Evolutionary conservation across 1,140 invertebrate species (phyloP), one percentile per base, ranked within the genome.

Genomic region (Drosophila oshimai): DNA sequence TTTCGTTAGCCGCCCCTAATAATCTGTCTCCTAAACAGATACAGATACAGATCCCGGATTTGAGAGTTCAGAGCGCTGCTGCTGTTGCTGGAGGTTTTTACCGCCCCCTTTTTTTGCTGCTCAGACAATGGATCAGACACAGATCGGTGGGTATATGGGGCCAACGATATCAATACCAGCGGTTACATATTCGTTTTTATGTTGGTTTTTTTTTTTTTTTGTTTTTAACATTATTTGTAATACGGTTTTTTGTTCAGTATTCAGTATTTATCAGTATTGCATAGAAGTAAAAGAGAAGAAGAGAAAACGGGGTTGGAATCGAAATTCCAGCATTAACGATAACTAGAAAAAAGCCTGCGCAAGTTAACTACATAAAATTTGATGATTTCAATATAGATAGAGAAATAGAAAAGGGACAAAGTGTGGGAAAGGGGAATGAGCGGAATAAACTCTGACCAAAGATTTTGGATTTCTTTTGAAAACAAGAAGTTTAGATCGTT

Each of bases 281-380:
- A 88, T 87, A 87, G 67, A 87, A 88, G 78, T 79, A 88, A 72
- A 84, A 88, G 84, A 89, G 72, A 88, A 87, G 62, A 87, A 88
- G 73, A 87, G 69, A 88, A 88, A 87, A 86, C 28, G 80, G 68
- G 84, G 65, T 79, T 76, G 84, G 84, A 88, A 88, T 84, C 72
- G 60, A 89, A 89, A 88, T 88, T 88, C 84, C 84, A 84, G 84
- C 75, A 89, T 88, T 88, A 88, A 88, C 78, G 75, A 70, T 71
- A 65, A 74, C 64, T 51, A 61, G 58, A 74, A 74, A 62, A 71
- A 58, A 37, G 51, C 71, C 74, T 71, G 44, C 36, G 36, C 70
- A 74, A 60, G 39, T 61, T 46, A 44, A 49, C 58, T 74, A 74
- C 47, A 65, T 73, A 42, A 53, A 73, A 34, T 41, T 49, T 17